Percentiles rank a stretch among this genome's conserved stretches.
phyloP scores from a whole-genome alignment of 2,888 invertebrate species.

The Zygogramma bicolorata region DNA sequence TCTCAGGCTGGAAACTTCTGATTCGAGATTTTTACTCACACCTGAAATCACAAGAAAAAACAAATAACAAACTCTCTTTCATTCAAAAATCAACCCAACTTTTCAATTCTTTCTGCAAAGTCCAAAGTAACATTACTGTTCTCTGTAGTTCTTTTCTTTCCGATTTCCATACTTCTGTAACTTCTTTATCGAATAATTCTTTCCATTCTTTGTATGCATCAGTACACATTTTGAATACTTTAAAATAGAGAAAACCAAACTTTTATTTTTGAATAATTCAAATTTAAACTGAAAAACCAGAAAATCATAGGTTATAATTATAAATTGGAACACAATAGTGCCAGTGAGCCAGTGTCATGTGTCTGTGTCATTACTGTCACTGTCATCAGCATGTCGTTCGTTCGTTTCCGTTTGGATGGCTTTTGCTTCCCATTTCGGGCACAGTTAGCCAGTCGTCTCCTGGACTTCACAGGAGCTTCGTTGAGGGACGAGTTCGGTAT shows the following conservation, averaged over 20 bases:
- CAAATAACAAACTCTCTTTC: not conserved
- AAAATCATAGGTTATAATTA: too few species aligned
- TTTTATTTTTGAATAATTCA: too few species aligned
- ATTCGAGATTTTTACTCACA: conserved; percentile 33
- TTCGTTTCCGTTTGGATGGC: too few species aligned
- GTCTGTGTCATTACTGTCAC: too few species aligned
- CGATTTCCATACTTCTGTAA: conserved; percentile 43
- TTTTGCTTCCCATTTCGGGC: too few species aligned
- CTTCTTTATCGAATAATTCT: conserved; percentile 47
- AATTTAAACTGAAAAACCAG: too few species aligned
- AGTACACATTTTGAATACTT: not conserved
- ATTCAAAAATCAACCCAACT: conserved; percentile 30
- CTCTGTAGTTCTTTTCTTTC: conserved; percentile 47
- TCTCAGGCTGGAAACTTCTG: conserved; percentile 28
- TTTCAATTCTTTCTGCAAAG: conserved; percentile 50
- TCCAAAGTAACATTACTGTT: conserved; percentile 46
- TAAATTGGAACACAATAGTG: too few species aligned
- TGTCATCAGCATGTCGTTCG: too few species aligned
- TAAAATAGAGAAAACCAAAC: not conserved
- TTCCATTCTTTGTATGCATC: conserved; percentile 49
- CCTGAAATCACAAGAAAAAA: conserved; percentile 32
- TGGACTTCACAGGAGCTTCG: too few species aligned
- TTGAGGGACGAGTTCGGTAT: too few species aligned
- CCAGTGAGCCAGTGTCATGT: too few species aligned
- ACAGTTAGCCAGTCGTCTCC: too few species aligned